A percentile compares a stretch with the other conserved stretches of the same genome.
Evolutionary conservation across 1,140 invertebrate genomes (phyloP).

Genomic region (Cyclargus thomasi): DNA sequence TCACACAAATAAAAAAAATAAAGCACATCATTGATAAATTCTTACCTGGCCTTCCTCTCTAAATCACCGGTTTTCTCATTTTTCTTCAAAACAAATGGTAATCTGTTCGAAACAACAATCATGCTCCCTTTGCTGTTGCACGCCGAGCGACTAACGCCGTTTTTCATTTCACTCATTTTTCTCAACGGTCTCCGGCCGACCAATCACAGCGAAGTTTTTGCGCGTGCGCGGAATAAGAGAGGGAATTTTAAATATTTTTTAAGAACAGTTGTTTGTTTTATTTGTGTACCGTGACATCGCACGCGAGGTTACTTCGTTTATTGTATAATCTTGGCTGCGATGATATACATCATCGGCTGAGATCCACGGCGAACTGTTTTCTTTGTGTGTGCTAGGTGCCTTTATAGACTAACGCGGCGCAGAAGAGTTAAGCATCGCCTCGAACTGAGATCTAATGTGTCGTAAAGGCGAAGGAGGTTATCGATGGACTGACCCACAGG

Average conservation of each 20-base stretch:
- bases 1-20: background rate
- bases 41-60: constrained; percentile 87
- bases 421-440: constrained; percentile 58
- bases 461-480: constrained; percentile 54
- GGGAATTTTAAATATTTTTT: constrained; percentile 51
- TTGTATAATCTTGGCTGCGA: constrained; percentile 31
- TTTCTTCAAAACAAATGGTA: constrained; percentile 89
- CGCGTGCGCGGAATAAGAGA: constrained; percentile 57
- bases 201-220: constrained; percentile 52
- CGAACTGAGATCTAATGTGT: constrained; percentile 47
- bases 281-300: constrained; percentile 40
- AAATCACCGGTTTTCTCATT: constrained; percentile 82
- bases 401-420: constrained; percentile 67
- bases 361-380: constrained; percentile 62
- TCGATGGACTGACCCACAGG: constrained; percentile 40
- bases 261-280: constrained; percentile 36
- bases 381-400: constrained; percentile 50
- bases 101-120: constrained; percentile 92
- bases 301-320: constrained; percentile 34
- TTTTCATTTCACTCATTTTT: constrained; percentile 58
- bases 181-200: constrained; percentile 43
- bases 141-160: constrained; percentile 58
- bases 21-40: constrained; percentile 6
- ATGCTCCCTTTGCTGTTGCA: constrained; percentile 81
- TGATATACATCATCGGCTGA: constrained; percentile 60